Percentiles rank a stretch among this genome's conserved stretches.
Evolutionary conservation across 2,113 vertebrate species (phyloP).

Genomic region (Spilogale gracilis): DNA sequence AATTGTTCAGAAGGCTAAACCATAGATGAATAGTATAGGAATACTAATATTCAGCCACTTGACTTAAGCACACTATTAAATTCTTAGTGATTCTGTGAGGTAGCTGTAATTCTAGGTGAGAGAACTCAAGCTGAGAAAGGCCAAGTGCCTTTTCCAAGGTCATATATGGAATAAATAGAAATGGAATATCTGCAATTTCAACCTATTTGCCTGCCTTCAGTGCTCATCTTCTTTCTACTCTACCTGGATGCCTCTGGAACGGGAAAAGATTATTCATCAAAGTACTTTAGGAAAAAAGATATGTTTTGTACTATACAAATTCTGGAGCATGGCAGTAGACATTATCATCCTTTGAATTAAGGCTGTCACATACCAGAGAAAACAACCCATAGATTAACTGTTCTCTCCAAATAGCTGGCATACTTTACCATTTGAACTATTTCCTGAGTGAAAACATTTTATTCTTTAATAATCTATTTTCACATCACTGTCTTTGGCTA

Average conservation of each 20-base stretch:
- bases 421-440: constrained; percentile 25
- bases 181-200: background rate
- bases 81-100: background rate
- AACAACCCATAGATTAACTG: constrained; percentile 53
- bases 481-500: background rate
- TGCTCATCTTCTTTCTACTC: background rate
- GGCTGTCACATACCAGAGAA: constrained; percentile 26
- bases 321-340: background rate
- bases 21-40: background rate
- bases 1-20: constrained; percentile 10
- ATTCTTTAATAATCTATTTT: constrained; percentile 57
- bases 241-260: background rate
- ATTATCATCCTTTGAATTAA: constrained; percentile 16
- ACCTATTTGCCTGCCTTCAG: background rate
- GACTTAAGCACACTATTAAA: background rate
- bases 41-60: background rate
- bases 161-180: background rate
- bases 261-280: constrained; percentile 28
- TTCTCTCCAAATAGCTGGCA: constrained; percentile 17
- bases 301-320: background rate
- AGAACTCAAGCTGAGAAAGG: background rate
- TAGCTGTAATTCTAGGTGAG: background rate
- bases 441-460: constrained; percentile 51
- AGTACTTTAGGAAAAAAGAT: background rate
- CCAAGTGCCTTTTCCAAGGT: background rate